Base-by-base conservation (phyloP, 1,140 invertebrate species). In the Venturia canescens region DNA sequence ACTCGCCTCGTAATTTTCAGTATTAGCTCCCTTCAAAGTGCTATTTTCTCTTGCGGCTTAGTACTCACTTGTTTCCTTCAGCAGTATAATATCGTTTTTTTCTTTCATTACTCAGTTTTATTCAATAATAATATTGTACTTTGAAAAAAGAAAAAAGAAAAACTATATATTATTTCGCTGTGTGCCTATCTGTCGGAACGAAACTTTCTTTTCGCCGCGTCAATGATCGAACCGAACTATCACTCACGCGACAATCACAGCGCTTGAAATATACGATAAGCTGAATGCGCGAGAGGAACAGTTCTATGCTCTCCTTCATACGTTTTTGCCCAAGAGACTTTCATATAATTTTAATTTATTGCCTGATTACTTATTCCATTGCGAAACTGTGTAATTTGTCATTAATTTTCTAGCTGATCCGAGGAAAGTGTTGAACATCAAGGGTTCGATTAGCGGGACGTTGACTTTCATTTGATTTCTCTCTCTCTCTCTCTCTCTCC, bases 401-500 rank as follows among this genome's bases (percentile, higher is more conserved):
- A 63, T 63, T n/a, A 77, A 31, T 63, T 77, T 66, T 77, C 38
- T 57, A 63, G 50, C 75, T 77, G 72, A 75, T 44, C 38, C 18
- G 29, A 15, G 72, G n/a, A 44, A 44, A 23, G 34, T 53, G 15
- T 26, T 21, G 27, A 75, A 31, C 2, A 75, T 53, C 71, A 16
- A 75, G 53, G 48, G 71, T 5, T 85, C 23, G 44, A 60, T 53
- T 44, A 53, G 27, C 75, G 72, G 77, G 13, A 48, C 77, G 38
- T 71, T 79, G 21, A 21, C 76, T 69, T 81, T 83, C 75, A 53
- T 72, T 75, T 83, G 77, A 70, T 44, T 81, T 70, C 21, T 77
- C 63, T 44, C 78, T 71, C 83, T 78, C n/a, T n/a, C n/a, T n/a
- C n/a, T n/a, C n/a, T n/a, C n/a, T n/a, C n/a, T n/a, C n/a, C n/a